Base-by-base conservation (phyloP, 1,140 invertebrate genomes). In the Drosophila nikananu region DNA sequence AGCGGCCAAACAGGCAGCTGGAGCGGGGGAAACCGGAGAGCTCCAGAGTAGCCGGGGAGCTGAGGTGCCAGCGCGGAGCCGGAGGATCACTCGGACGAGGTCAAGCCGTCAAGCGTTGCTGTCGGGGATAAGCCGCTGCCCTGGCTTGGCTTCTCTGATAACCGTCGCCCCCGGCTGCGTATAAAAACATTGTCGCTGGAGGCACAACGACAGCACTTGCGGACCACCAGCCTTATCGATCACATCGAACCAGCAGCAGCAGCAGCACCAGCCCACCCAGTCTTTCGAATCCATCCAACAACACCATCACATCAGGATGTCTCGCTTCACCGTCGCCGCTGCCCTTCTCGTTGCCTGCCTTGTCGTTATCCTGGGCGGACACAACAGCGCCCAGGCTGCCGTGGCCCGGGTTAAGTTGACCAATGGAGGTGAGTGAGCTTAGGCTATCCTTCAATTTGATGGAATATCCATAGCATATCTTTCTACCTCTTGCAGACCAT, bases 1-100 rank as follows among this genome's bases (percentile, higher is more conserved):
- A 89, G 86, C 52, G 12, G 46, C 71, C 81, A 89, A 89, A 90
- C 86, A 80, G 86, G 81, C 86, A 90, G 81, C 81, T 74, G 77
- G 49, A 19, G 17, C 25, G 5, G 51, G 13, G 21, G 3, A 54
- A 54, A 35, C 49, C 39, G 41, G 37, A 55, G 21, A 51, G n/a
- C 17, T 9, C 21, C 17, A 27, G n/a, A 9, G 49, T 19, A 44
- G 39, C 66, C 62, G 77, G 82, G 5, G 15, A 39, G 35, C 37
- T 17, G 37, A 19, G 44, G 5, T 27, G 64, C 55, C 54, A 21
- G 73, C 64, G 42, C 72, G 49, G 42, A 35, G 51, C 68, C 73
- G 73, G 83, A 86, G 75, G 61, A 61, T 60, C 60, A 55, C 72
- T 37, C 76, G 75, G 75, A 86, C 75, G 84, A 89, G 84, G 84